Conservation (phyloP, 2,888 invertebrate species). For the Dyspetes luteomarginatus region DNA sequence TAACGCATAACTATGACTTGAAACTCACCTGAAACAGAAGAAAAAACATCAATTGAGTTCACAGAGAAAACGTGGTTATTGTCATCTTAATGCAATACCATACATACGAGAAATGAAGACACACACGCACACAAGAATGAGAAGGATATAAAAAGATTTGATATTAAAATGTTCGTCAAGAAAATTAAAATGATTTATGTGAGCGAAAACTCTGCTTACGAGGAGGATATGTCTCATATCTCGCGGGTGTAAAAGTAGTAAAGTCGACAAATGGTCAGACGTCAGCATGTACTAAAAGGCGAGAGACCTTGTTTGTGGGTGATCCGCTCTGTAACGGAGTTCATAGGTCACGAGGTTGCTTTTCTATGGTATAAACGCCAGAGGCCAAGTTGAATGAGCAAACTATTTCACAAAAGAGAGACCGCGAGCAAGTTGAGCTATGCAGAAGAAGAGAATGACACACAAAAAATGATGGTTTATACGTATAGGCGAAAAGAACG, state of each 20-base stretch:
- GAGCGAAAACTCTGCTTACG: not conserved
- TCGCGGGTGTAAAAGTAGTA: slow-evolving; percentile 37
- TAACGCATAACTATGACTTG: not conserved
- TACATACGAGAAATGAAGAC: not conserved
- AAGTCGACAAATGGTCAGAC: slow-evolving; percentile 50
- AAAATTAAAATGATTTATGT: slow-evolving; percentile 1
- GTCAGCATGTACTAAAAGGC: not conserved
- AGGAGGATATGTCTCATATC: not conserved
- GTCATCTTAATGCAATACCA: slow-evolving; percentile 7
- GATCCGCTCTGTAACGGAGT: not conserved
- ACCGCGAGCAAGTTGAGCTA: slow-evolving; percentile 6
- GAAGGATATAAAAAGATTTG: not conserved
- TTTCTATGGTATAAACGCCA: slow-evolving; percentile 39
- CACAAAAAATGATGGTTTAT: slow-evolving; percentile 26
- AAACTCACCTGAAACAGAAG: slow-evolving; percentile 44
- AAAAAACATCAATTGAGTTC: slow-evolving; percentile 6
- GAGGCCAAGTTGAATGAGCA: slow-evolving; percentile 43
- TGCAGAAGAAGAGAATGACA: slow-evolving; percentile 14
- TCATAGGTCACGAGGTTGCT: slow-evolving; percentile 9
- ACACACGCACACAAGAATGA: not conserved
- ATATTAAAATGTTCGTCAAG: slow-evolving; percentile 1
- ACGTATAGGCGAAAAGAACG: not conserved
- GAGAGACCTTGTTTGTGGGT: not conserved
- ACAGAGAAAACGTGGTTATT: slow-evolving; percentile 8
- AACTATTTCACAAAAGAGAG: slow-evolving; percentile 36